phyloP scores from a whole-genome alignment of 2,113 vertebrate species.

The Eubucco bourcierii region DNA sequence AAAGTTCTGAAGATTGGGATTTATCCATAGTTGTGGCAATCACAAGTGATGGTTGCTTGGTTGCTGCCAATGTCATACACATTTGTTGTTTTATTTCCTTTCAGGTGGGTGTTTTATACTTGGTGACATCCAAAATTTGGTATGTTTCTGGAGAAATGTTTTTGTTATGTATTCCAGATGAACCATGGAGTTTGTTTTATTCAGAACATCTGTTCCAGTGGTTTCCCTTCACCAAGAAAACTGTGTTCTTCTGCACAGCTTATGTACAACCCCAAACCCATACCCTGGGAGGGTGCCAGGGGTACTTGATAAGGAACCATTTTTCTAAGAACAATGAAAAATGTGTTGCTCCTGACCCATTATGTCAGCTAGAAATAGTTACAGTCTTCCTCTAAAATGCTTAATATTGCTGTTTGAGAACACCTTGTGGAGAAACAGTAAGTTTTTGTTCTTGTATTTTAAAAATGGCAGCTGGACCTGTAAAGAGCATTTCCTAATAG shows the following conservation, averaged over 20 bases:
- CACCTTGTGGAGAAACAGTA: background rate
- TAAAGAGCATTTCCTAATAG: background rate
- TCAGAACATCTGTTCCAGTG: background rate
- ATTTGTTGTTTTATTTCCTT: background rate
- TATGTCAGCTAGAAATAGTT: background rate
- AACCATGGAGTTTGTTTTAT: background rate
- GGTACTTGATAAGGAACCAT: background rate
- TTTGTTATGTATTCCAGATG: background rate
- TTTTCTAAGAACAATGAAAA: background rate
- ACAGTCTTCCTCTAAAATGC: background rate
- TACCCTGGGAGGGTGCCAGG: accelerated
- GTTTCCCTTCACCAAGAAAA: background rate
- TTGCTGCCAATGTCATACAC: background rate
- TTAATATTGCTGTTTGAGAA: background rate
- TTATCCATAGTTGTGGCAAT: background rate
- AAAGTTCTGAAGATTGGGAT: background rate
- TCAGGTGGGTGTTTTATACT: background rate
- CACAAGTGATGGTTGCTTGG: background rate
- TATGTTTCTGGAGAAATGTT: background rate
- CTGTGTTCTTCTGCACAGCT: background rate
- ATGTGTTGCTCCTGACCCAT: background rate
- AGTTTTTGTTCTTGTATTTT: background rate
- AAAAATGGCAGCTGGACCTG: background rate
- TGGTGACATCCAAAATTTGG: background rate
- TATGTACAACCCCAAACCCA: background rate